A percentile compares a stretch with the other conserved stretches of the same genome.
These are phyloP conservation scores for Carollia perspicillata DNA, from an alignment of 2,113 vertebrate species.

Conservation along the genomic window DNA sequence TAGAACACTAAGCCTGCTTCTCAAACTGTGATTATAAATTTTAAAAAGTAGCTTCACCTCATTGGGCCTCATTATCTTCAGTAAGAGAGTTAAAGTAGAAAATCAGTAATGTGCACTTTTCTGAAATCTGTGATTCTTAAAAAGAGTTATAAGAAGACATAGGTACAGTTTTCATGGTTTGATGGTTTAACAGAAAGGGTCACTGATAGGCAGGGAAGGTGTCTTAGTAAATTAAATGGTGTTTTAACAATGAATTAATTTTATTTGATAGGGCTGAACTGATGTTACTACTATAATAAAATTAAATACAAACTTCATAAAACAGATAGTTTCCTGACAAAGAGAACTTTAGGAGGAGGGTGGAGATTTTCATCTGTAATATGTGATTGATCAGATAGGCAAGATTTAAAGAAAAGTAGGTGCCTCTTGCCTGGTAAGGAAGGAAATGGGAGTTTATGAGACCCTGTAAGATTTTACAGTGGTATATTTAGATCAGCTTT, in stretches of 20 bases:
- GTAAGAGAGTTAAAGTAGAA: neutral
- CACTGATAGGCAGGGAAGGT: neutral
- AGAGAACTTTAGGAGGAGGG: neutral
- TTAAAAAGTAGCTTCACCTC: neutral
- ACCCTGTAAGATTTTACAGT: neutral
- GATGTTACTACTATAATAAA: conserved; percentile 43
- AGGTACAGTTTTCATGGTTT: neutral
- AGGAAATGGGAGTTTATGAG: conserved; percentile 9
- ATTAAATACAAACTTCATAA: conserved; percentile 3
- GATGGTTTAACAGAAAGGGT: neutral
- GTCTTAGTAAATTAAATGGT: neutral
- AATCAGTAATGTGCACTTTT: conserved; percentile 11
- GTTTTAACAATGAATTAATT: neutral
- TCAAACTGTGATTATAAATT: neutral
- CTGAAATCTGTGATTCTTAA: neutral
- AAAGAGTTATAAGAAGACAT: neutral
- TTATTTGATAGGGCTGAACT: conserved; percentile 40
- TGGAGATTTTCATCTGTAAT: neutral
- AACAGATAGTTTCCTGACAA: conserved; percentile 17
- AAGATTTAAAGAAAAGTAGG: conserved; percentile 28
- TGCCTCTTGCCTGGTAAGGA: neutral
- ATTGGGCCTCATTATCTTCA: neutral
- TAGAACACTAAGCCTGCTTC: neutral
- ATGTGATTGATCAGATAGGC: neutral
- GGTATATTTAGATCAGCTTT: conserved; percentile 23